Percentiles rank a stretch among this genome's conserved stretches.
Conservation (phyloP, 2,888 invertebrate genomes). For the Octonoba sinensis region DNA sequence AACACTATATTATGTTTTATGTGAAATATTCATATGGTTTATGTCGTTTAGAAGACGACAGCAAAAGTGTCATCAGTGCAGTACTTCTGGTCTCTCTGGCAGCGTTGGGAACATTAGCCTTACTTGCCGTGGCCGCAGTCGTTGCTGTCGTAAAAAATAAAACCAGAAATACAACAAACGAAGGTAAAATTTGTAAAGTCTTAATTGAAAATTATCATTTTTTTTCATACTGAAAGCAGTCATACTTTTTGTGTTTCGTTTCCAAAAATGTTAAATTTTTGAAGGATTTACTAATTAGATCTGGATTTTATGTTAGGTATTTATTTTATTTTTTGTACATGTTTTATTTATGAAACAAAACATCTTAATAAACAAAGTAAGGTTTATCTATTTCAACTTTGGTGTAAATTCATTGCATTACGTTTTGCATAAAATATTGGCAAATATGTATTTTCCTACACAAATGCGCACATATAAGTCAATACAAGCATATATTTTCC, state of each 20-base stretch:
- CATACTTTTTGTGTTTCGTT: background rate
- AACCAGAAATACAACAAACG: slow-evolving; percentile 28
- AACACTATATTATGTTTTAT: background rate
- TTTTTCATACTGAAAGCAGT: too few relatives aligned
- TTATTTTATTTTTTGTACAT: background rate
- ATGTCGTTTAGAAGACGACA: slow-evolving; percentile 30
- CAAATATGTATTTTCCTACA: too few relatives aligned
- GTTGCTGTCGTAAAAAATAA: slow-evolving; percentile 48
- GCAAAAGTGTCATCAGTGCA: slow-evolving; percentile 36
- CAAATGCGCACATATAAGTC: too few relatives aligned
- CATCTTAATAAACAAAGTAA: too few relatives aligned
- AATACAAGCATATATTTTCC: too few relatives aligned
- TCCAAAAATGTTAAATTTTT: background rate
- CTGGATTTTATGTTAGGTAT: background rate
- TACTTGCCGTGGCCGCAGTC: slow-evolving; percentile 43
- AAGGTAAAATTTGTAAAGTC: slow-evolving; percentile 14
- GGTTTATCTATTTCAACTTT: too few relatives aligned
- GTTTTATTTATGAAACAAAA: too few relatives aligned
- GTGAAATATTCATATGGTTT: background rate
- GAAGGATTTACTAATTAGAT: background rate
- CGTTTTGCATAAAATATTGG: too few relatives aligned
- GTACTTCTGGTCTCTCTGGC: slow-evolving; percentile 44
- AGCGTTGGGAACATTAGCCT: slow-evolving; percentile 42
- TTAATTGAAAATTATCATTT: background rate
- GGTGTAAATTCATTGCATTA: too few relatives aligned